Base-by-base conservation (phyloP, 1,140 invertebrate species). In the Drosophila grimshawi region DNA sequence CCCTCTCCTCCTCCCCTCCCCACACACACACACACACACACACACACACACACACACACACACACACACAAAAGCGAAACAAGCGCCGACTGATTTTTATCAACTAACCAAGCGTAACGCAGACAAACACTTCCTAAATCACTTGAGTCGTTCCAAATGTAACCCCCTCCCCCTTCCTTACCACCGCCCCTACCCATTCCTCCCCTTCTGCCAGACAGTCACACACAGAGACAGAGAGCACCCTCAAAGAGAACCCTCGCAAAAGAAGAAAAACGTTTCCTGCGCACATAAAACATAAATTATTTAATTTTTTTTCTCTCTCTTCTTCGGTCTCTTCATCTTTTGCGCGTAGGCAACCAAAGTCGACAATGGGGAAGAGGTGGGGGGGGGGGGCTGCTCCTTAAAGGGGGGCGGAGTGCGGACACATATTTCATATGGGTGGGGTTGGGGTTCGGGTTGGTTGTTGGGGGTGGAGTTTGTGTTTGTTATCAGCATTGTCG, bases 91-190 rank as follows among this genome's bases (percentile, higher is more conserved):
- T 91, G 86, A 90, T 90, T 90, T 90, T 78, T 90, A 90, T 90
- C 86, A 90, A 90, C 88, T 90, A 90, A 86, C 88, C 86, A 90
- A 90, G 86, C 88, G 86, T 86, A 90, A 88, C 86, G 79, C 88
- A 91, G 86, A 90, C 86, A 90, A 90, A 90, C 86, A 90, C 86
- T 90, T 90, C 86, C 86, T 90, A 90, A 90, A 90, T 90, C 86
- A 90, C 88, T 90, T 81, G 86, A 90, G 71, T 86, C 55, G 70
- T 72, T 72, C 53, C 63, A 60, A 52, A 52, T 6, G 62, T 64
- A 45, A 48, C 49, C 7, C 53, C 8, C 52, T 6, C 7, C 11
- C 27, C n/a, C 2, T 3, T 27, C 7, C 27, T 19, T 19, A 19
- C 19, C 19, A 19, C 45, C 11, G 37, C n/a, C 39, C 8, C 56